Base-by-base conservation (phyloP, 2,797 vertebrate genomes). In the Hylomyscus alleni region DNA sequence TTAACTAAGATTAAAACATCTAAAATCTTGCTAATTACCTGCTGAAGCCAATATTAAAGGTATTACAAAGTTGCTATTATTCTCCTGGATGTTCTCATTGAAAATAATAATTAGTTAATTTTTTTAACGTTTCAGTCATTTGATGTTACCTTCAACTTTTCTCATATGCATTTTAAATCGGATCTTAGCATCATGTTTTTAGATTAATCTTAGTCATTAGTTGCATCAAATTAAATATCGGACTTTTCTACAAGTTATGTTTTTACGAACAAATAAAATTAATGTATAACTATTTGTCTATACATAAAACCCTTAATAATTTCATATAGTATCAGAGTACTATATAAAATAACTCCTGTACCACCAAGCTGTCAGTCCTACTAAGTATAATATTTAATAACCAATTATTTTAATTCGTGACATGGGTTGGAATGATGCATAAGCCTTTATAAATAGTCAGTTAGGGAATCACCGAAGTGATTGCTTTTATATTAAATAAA, bases 401-500 rank as follows among this genome's bases (percentile, higher is more conserved):
- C 22, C 54, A 29, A 29, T 58, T 82, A 29, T 82, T 82, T 82
- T 29, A 40, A 22, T 82, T 82, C 58, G 2, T 81, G n/a, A 56
- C 20, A 81, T 52, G 37, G 4, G 2, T 81, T 81, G 56, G 52
- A 81, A 56, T 12, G 50, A 80, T n/a, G 3, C 4, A 24, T 6
- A 58, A 37, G 1, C 34, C 8, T 56, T 24, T 58, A 56, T 37
- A 37, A 58, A 8, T 56, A 24, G 22, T 58, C 54, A 82, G 5
- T 24, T 56, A 81, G 6, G 22, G n/a, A 26, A 82, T 58, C 6
- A 58, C 58, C 4, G 31, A 92, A 13, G 13, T 58, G 0, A 10
- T 56, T 92, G 4, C 31, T 78, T 94, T 94, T 73, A 72, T 82
- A 72, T 87, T 47, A 83, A 90, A 92, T 54, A 50, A 12, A 87